These are phyloP conservation scores for Eidolon helvum DNA, from an alignment of 2,113 vertebrate genomes.

Conservation along the genomic window DNA sequence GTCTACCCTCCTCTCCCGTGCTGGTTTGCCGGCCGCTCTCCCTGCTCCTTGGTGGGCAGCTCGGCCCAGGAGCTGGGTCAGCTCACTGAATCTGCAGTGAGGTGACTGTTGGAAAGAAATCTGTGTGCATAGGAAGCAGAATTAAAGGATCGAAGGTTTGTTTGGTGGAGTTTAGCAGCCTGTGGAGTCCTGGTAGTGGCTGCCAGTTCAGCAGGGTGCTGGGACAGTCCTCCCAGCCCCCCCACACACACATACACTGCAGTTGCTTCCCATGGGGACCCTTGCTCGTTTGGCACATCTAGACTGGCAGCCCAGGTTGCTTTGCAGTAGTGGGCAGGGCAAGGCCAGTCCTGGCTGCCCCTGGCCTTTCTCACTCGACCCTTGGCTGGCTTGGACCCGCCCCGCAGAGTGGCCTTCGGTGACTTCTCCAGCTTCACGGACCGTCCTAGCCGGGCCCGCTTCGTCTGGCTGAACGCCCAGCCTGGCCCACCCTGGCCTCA, in stretches of 20 bases:
- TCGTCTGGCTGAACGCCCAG: constrained; percentile 37
- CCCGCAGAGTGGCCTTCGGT: not conserved
- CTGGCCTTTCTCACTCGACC: not conserved
- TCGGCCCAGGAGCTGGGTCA: too few relatives aligned
- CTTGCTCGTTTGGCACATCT: not conserved
- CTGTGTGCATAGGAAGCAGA: not conserved
- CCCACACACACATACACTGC: too few relatives aligned
- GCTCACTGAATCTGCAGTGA: rapidly evolving
- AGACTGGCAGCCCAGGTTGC: not conserved
- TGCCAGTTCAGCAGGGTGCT: not conserved
- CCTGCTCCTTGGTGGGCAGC: not conserved
- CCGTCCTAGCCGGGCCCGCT: not conserved
- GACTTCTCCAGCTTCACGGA: constrained; percentile 10
- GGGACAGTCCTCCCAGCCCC: too few relatives aligned
- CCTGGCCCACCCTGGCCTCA: constrained; percentile 42
- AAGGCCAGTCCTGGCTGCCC: not conserved
- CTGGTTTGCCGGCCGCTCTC: not conserved
- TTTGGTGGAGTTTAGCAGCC: not conserved
- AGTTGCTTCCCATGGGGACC: not conserved
- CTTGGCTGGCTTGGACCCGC: not conserved
- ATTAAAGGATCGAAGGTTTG: not conserved
- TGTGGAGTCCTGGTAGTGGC: not conserved
- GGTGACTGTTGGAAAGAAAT: not conserved
- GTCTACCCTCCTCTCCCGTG: not conserved
- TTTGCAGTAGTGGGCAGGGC: not conserved